Evolutionary conservation across 2,888 invertebrate genomes (phyloP).

Genomic region (Cryptocephalus primarius): DNA sequence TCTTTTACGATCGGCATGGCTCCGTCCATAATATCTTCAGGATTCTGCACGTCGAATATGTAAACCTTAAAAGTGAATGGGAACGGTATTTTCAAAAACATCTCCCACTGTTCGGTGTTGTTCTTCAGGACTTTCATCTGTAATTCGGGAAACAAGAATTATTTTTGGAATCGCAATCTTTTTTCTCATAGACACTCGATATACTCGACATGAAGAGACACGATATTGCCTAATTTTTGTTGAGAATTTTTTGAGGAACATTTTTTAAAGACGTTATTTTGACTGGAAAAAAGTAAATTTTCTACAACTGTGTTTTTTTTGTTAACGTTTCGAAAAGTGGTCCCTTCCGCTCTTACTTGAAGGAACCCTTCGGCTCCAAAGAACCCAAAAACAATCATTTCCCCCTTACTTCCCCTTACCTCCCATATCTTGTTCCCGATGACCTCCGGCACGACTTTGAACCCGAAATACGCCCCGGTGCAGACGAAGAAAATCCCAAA

Average conservation of each 20-base stretch:
- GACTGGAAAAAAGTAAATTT: too few relatives aligned
- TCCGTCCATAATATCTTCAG: slow-evolving; percentile 21
- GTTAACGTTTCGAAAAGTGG: too few relatives aligned
- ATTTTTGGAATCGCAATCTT: too few relatives aligned
- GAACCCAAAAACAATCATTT: too few relatives aligned
- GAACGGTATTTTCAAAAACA: slow-evolving; percentile 24
- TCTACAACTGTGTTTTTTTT: too few relatives aligned
- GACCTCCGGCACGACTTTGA: slow-evolving; percentile 18
- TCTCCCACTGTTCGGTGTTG: slow-evolving; percentile 21
- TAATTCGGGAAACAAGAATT: slow-evolving; percentile 6
- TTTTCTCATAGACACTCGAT: too few relatives aligned
- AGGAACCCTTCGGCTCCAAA: too few relatives aligned
- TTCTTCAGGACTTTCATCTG: slow-evolving; percentile 22
- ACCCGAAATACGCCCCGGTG: slow-evolving; percentile 17
- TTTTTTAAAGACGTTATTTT: too few relatives aligned
- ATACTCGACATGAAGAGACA: too few relatives aligned
- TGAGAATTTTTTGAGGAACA: too few relatives aligned
- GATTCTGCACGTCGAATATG: slow-evolving; percentile 23
- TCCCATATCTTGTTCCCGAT: slow-evolving; percentile 24
- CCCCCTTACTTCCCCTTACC: slow-evolving; percentile 16
- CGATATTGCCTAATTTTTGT: too few relatives aligned
- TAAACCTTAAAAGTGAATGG: slow-evolving; percentile 22
- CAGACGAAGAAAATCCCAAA: slow-evolving; percentile 15
- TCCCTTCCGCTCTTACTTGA: too few relatives aligned
- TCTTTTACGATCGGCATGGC: slow-evolving; percentile 22